Evolutionary conservation across 2,888 invertebrate genomes (phyloP), one percentile per base, ranked within the genome.

Genomic region (Philopedon plagiatum): DNA sequence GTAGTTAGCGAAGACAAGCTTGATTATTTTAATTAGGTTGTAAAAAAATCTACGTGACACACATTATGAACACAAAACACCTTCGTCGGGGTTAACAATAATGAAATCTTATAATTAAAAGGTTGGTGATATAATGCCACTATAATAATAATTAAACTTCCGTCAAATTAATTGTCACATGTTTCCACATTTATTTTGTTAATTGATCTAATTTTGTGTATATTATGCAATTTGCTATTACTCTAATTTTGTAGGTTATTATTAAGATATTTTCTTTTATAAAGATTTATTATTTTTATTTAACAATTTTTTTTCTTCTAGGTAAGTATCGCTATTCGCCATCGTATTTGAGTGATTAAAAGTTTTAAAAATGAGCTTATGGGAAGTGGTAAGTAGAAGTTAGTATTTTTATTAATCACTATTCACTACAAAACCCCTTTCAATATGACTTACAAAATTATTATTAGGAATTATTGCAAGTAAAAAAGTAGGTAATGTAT

Each of bases 71-170:
- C 46, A 51, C 29, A 44, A 65, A 58, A 15, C 15, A 15, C 68
- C 68, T 68, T 68, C 61, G 51, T 29, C 29, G 61, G 32, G 68
- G 68, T 68, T 60, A 54, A 21, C 51, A 34, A 23, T 67, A 67
- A 49, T 34, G 51, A 26, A 61, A 61, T 61, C 61, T 60, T 26
- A 23, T 32, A 23, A 34, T 58, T 56, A 26, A 58, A 66, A 58
- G 56, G 64, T 65, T 65, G 56, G 13, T 41, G 19, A 26, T 57
- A 29, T 32, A 29, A 44, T 58, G 58, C 26, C 5, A 41, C 37
- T 58, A 58, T 23, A 66, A 66, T 58, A 66, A 49, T 58, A 58
- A 66, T 66, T 49, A 49, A 66, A 54, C 51, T 54, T 54, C 51
- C 51, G 23, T n/a, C 51, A 29, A 54, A 54, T 29, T 54, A 54